phyloP scores from a whole-genome alignment of 1,140 invertebrate genomes.

The Chrysomallon squamiferum region DNA sequence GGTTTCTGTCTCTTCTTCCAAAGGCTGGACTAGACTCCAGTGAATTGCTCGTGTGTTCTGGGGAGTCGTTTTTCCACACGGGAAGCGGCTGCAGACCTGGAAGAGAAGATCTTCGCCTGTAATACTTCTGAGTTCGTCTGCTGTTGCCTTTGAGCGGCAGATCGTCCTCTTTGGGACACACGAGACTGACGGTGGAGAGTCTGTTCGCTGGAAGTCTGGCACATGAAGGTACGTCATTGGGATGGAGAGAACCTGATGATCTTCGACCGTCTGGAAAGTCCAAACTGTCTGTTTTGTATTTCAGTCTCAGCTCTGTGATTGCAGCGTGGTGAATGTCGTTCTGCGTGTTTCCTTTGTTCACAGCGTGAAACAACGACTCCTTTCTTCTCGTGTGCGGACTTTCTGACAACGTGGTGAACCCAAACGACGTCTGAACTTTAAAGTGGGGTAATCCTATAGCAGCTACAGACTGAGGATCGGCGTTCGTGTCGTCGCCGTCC shows the following conservation, averaged over 20 bases:
- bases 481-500: constrained; percentile 27
- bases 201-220: background rate
- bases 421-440: constrained; percentile 34
- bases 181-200: background rate
- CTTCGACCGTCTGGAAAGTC: background rate
- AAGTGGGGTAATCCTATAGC: constrained; percentile 45
- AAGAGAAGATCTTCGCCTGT: constrained; percentile 47
- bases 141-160: constrained; percentile 23
- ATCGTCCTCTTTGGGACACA: constrained; percentile 12
- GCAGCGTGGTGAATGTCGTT: background rate
- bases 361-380: constrained; percentile 42
- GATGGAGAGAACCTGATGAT: too few species aligned
- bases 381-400: constrained; percentile 44
- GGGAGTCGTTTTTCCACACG: background rate
- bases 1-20: constrained; percentile 7
- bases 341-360: constrained; percentile 1
- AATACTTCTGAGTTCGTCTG: constrained; percentile 37
- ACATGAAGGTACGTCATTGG: background rate
- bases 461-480: constrained; percentile 39
- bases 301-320: background rate
- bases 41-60: background rate
- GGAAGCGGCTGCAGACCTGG: constrained; percentile 18
- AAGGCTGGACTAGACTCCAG: constrained; percentile 7
- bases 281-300: background rate
- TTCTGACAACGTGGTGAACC: constrained; percentile 45